Base-by-base conservation (phyloP, 2,797 vertebrate species). In the Darevskia mixta region DNA sequence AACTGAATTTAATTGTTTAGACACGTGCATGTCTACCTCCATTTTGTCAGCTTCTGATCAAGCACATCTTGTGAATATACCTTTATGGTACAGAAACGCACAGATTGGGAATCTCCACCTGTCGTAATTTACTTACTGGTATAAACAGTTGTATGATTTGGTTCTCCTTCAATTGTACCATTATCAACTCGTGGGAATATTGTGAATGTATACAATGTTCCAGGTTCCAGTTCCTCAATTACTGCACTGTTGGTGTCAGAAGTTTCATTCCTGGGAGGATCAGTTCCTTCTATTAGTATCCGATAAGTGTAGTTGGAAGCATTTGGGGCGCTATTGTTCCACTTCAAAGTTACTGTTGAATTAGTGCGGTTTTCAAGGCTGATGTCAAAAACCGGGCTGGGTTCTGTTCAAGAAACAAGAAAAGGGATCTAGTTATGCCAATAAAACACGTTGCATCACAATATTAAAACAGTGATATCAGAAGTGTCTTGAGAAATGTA, bases 251-350 rank as follows among this genome's bases (percentile, higher is more conserved):
- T 11, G 0, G 0, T 1, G 2, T 0, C 0, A 10, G 1, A 13
- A 0, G 0, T 32, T 49, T 0, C 0, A 4, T 0, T 83, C 4
- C 1, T 0, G 0, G 0, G 0, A 0, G 0, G 0, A 0, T 0
- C 13, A 0, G 0, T 5, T 8, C 0, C 5, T 3, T 0, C 2
- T 45, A 2, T 2, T 9, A 83, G 1, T 11, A 92, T 18, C 23
- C 61, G 71, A 3, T 72, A 94, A 0, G 0, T 64, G 58, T 80
- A 90, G 0, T 0, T 0, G 0, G 6, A 0, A 0, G 15, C 11
- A 80, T 71, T 1, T 7, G 0, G 0, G 1, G 27, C 0, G 0
- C 1, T 9, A 9, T 71, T 67, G 0, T 1, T 0, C 95, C 95
- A 94, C 0, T 2, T 86, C 15, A 95, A 85, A 1, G 0, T 67